Conservation (phyloP, 2,888 invertebrate species). For the Hirtodrosophila trivittata region DNA sequence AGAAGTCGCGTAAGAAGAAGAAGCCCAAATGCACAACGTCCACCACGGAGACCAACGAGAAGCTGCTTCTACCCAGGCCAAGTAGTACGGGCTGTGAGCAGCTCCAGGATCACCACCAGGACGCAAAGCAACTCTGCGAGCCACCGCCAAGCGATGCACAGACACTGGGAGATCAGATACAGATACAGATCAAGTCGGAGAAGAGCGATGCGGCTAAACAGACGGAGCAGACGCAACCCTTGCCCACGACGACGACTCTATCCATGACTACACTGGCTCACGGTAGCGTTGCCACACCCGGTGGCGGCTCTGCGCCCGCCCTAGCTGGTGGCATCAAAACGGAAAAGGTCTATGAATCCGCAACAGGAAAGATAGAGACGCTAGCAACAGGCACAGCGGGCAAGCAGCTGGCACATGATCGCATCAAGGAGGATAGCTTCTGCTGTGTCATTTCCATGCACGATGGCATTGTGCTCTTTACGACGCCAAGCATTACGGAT, state of each 20-base stretch:
- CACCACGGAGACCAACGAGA: constrained; percentile 29
- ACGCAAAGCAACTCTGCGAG: constrained; percentile 28
- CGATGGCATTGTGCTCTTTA: constrained; percentile 91
- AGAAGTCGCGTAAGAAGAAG: constrained; percentile 82
- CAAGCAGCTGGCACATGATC: constrained; percentile 30
- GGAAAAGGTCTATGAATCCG: constrained; percentile 72
- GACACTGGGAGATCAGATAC: constrained; percentile 28
- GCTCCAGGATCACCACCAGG: constrained; percentile 52
- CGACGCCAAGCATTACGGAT: constrained; percentile 88
- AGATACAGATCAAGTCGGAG: constrained; percentile 50
- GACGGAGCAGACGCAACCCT: constrained; percentile 67
- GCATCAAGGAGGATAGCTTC: constrained; percentile 87
- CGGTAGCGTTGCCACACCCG: neutral
- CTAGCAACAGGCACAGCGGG: neutral
- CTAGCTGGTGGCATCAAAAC: constrained; percentile 40
- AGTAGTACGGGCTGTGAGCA: constrained; percentile 36
- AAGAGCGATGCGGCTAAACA: constrained; percentile 47
- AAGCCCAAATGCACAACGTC: constrained; percentile 69
- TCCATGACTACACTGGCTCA: constrained; percentile 38
- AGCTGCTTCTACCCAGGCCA: constrained; percentile 23
- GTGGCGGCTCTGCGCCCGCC: neutral
- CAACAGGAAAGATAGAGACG: constrained; percentile 67
- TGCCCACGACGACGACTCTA: constrained; percentile 66
- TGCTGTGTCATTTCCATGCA: constrained; percentile 92
- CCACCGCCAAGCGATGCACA: constrained; percentile 42